These are phyloP conservation scores for Todiramphus chloris DNA, from an alignment of 2,113 vertebrate species.

Conservation along the genomic window DNA sequence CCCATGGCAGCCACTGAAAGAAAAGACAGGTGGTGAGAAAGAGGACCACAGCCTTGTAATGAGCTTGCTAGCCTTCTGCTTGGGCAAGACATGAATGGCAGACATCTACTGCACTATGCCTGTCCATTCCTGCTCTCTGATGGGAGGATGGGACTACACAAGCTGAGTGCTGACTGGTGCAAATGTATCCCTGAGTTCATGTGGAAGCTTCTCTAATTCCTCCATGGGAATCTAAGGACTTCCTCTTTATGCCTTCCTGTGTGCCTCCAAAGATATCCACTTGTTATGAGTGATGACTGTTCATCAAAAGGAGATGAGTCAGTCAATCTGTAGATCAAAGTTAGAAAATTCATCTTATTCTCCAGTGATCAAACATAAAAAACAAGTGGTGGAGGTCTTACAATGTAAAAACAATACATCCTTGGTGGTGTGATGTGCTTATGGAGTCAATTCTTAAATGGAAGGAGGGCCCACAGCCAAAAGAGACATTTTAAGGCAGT, in stretches of 20 bases:
- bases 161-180: background rate
- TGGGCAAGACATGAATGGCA: background rate
- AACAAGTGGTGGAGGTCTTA: background rate
- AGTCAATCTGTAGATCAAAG: background rate
- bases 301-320: background rate
- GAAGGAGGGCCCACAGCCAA: background rate
- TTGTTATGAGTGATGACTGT: background rate
- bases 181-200: background rate
- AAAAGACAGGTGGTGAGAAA: background rate
- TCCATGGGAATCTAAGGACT: background rate
- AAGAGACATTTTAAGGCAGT: background rate
- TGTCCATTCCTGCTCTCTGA: background rate
- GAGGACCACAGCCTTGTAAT: background rate
- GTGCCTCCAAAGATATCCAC: background rate
- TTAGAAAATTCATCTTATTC: background rate
- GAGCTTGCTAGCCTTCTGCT: background rate
- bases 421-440: background rate
- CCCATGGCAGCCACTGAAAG: background rate
- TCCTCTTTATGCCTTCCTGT: background rate
- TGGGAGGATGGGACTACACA: background rate
- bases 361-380: background rate
- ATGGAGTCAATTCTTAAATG: background rate
- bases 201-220: background rate
- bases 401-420: background rate
- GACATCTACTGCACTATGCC: background rate